Base-by-base conservation (phyloP, 2,113 vertebrate species). In the Oreochromis niloticus region DNA sequence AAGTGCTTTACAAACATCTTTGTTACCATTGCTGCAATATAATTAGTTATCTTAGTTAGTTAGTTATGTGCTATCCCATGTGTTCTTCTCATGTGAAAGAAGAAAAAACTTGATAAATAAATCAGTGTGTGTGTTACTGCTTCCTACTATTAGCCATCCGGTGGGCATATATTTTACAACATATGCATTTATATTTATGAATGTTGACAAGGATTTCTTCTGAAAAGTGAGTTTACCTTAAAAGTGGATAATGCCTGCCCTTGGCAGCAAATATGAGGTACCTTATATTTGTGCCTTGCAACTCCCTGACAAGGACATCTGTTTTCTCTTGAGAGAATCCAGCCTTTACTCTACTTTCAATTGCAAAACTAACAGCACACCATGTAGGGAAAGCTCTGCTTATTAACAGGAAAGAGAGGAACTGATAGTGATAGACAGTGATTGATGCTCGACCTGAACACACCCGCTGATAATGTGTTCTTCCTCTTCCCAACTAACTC, bases 251-350 rank as follows among this genome's bases (percentile, higher is more conserved):
- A 66, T 81, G 84, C 43, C 32, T 87, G 87, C 56, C 85, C 75
- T 91, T 83, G 87, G 87, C 73, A 24, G 88, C 24, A 81, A 66
- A 78, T 86, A 41, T 89, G 39, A 89, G 81, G 30, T 85, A 46
- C 80, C 36, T 68, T 83, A 79, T 89, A 88, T 88, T 85, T 85
- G 71, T 6, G 46, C 78, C 52, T 91, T 86, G 63, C 83, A 85
- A 86, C 27, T 87, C 52, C 57, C 43, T 84, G 80, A 91, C 92
- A 93, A 91, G 90, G 87, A 91, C 88, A 91, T 91, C 81, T 82
- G 88, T 91, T 93, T 88, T 81, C 85, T 93, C 85, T 59, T 66
- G 89, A 80, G 89, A 90, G 78, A 85, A 75, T 16, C 17, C 55
- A 41, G 16, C 54, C 55, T 87, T 84, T 56, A 86, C 83, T 83